Base-by-base conservation (phyloP, 2,797 vertebrate species). In the Adelosebastes latens region DNA sequence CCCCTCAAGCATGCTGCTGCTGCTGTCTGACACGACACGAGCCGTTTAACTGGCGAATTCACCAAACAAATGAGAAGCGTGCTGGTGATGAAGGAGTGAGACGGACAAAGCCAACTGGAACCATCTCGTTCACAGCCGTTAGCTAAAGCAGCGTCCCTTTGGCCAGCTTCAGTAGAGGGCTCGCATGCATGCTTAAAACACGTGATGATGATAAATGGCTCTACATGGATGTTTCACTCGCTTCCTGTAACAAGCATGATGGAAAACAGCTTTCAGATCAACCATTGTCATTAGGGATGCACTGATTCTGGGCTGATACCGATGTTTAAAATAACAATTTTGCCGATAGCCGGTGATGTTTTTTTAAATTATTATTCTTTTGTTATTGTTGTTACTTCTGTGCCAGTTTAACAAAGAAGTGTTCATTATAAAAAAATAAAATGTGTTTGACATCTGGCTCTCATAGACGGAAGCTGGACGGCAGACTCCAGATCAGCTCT, bases 41-140 rank as follows among this genome's bases (percentile, higher is more conserved):
- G 75, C 77, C 83, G 67, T 89, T 92, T 88, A 91, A 84, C 74
- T 42, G 63, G 55, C 46, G 76, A 80, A 89, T 85, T 75, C 80
- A 69, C 67, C 82, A 81, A 84, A 88, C 65, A 77, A 84, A 89
- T 42, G 80, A 82, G 61, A 64, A 59, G 81, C 69, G 67, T 63
- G 69, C 42, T 71, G 87, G 88, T 82, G 83, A 90, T 87, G 88
- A 80, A 77, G 42, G 83, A 82, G 39, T 14, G 60, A 75, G 77
- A 79, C 71, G 72, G 56, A 85, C 76, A 85, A 89, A 91, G 81
- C 78, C 85, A 85, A 84, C 52, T 82, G 85, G 76, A 93, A 87
- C 82, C 29, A 5, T 84, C 77, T 14, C 36, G 36, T 81, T 87
- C 86, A 69, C 81, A 84, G 78, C 71, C 63, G 87, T 87, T 87